phyloP scores from a whole-genome alignment of 2,797 vertebrate species.

The Pangasius sanitwongsei region DNA sequence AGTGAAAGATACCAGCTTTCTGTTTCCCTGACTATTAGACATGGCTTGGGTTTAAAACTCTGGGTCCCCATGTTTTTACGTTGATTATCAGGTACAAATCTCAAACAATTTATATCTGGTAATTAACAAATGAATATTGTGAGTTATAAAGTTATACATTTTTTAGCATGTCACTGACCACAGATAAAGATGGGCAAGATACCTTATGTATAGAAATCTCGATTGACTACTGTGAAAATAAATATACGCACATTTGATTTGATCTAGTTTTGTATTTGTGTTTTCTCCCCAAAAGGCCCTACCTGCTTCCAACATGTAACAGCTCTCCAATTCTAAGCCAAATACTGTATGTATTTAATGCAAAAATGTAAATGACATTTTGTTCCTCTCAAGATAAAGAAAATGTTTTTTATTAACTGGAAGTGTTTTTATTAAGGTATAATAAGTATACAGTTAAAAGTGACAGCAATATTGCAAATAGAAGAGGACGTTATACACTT shows the following conservation, averaged over 20 bases:
- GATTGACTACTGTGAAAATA: not conserved
- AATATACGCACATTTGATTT: not conserved
- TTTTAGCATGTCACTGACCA: not conserved
- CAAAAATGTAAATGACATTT: not conserved
- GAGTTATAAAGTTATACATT: not conserved
- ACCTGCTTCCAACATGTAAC: not conserved
- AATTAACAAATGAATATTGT: not conserved
- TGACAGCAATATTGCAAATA: not conserved
- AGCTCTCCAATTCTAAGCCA: not conserved
- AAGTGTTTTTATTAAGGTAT: not conserved
- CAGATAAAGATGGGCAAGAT: not conserved
- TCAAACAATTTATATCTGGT: not conserved
- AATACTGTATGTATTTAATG: not conserved
- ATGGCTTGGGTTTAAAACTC: not conserved
- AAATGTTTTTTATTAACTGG: not conserved
- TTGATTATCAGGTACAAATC: not conserved
- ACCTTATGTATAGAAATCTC: not conserved
- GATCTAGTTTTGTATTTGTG: not conserved
- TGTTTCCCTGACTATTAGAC: not conserved
- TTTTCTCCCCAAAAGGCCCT: not conserved
- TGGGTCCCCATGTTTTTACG: not conserved
- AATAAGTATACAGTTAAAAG: not conserved
- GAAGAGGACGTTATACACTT: not conserved
- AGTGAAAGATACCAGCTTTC: slow-evolving; percentile 5
- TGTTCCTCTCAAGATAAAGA: not conserved